These are phyloP conservation scores for Heliangelus exortis DNA, from an alignment of 2,797 vertebrate species.

Conservation along the genomic window DNA sequence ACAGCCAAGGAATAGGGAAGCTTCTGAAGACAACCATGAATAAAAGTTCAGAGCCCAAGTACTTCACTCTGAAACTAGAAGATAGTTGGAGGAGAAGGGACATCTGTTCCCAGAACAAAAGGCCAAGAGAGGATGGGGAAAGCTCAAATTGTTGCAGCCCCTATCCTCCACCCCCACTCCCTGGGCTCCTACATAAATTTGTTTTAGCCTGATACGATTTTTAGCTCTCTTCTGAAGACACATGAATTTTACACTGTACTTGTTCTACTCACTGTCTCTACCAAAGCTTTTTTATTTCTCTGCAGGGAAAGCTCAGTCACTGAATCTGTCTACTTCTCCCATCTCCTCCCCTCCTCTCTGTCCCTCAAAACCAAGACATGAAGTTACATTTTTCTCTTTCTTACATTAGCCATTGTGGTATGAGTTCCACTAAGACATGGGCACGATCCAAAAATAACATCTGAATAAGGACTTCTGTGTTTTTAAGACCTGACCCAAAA, in stretches of 20 bases:
- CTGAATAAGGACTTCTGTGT: conserved; percentile 73
- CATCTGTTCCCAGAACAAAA: conserved; percentile 16
- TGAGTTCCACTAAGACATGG: conserved; percentile 74
- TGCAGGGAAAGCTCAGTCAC: conserved; percentile 30
- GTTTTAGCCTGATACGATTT: conserved; percentile 24
- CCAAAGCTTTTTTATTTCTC: not conserved
- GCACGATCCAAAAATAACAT: conserved; percentile 75
- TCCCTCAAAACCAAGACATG: conserved; percentile 29
- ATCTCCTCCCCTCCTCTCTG: conserved; percentile 1
- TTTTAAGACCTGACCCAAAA: conserved; percentile 81
- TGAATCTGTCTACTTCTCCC: not conserved
- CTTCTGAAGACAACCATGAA: not conserved
- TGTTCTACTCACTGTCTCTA: not conserved
- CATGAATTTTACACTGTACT: not conserved
- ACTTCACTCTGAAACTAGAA: not conserved
- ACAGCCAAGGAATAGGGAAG: not conserved
- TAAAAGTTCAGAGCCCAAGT: conserved; percentile 7
- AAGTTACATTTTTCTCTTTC: conserved; percentile 50
- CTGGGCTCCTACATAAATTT: conserved; percentile 32
- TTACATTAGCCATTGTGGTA: conserved; percentile 66
- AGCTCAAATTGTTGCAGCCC: not conserved
- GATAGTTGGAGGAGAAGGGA: not conserved
- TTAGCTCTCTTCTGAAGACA: conserved; percentile 28
- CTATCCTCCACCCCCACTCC: no score
- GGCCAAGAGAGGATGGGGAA: not conserved